A percentile compares a stretch with the other conserved stretches of the same genome.
These are phyloP conservation scores for Oryctolagus cuniculus DNA, from an alignment of 2,113 vertebrate genomes.

Conservation along the genomic window DNA sequence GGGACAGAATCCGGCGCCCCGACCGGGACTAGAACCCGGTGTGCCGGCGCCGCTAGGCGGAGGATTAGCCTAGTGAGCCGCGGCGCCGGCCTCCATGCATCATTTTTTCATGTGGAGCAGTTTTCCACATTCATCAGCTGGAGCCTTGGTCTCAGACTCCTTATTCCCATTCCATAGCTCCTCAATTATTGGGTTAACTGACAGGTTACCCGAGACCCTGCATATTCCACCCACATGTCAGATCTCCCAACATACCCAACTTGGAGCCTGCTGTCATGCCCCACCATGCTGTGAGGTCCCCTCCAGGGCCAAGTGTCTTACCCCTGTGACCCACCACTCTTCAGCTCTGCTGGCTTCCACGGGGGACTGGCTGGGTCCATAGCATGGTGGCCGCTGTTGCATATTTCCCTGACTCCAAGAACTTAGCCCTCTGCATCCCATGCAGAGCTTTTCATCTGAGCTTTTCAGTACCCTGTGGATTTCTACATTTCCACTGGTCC, in stretches of 20 bases:
- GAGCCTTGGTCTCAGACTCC: neutral
- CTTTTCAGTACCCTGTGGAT: neutral
- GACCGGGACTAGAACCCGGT: too few species aligned
- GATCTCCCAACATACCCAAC: rapidly evolving
- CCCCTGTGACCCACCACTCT: neutral
- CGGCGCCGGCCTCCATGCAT: too few species aligned
- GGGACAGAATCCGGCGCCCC: too few species aligned
- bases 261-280: neutral
- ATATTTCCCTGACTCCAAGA: neutral
- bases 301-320: neutral
- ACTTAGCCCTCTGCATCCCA: neutral
- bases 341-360: neutral
- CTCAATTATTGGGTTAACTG: neutral
- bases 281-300: neutral
- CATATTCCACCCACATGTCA: too few species aligned
- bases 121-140: neutral
- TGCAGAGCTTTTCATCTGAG: too few species aligned
- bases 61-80: too few species aligned
- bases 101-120: too few species aligned
- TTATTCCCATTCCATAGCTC: neutral
- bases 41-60: too few species aligned
- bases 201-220: neutral
- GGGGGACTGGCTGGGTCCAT: rapidly evolving
- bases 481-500: neutral
- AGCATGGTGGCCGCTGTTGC: neutral